These are phyloP conservation scores for Caenorhabditis tropicalis DNA, from an alignment of 1,140 invertebrate species.

Conservation along the genomic window DNA sequence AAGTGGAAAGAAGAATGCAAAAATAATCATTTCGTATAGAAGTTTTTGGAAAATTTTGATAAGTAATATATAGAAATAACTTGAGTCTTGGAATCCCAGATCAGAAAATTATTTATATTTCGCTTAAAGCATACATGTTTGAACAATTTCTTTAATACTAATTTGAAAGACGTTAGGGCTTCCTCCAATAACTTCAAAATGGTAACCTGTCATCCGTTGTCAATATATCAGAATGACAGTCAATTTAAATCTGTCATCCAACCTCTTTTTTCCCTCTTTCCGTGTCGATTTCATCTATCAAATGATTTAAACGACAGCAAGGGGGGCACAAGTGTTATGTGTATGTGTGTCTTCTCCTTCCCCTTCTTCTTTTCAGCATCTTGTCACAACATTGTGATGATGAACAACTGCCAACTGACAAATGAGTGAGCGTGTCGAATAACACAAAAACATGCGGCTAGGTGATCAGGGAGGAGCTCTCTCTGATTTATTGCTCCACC, in stretches of 20 bases:
- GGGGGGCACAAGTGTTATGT: not conserved
- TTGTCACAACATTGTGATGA: slow-evolving; percentile 41
- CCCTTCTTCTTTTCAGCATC: slow-evolving; percentile 17
- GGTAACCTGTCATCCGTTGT: too few relatives aligned
- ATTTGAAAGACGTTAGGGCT: too few relatives aligned
- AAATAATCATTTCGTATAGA: slow-evolving; percentile 2
- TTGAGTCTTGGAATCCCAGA: too few relatives aligned
- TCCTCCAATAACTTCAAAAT: too few relatives aligned
- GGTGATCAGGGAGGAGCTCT: slow-evolving; percentile 39
- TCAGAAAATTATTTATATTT: too few relatives aligned
- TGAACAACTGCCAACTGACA: slow-evolving; percentile 40
- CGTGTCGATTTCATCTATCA: not conserved
- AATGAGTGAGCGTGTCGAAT: slow-evolving; percentile 38
- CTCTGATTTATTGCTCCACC: slow-evolving; percentile 27
- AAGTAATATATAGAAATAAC: too few relatives aligned
- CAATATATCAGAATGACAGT: too few relatives aligned
- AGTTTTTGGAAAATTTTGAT: not conserved
- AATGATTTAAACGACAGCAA: not conserved
- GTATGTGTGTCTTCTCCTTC: slow-evolving; percentile 35
- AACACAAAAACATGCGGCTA: slow-evolving; percentile 42
- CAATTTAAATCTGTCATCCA: too few relatives aligned
- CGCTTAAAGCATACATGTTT: too few relatives aligned
- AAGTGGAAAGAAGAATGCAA: not conserved
- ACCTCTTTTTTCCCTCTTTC: not conserved
- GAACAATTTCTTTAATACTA: too few relatives aligned